Base-by-base conservation (phyloP, 2,113 vertebrate genomes). In the Ptychochromis oligacanthus region DNA sequence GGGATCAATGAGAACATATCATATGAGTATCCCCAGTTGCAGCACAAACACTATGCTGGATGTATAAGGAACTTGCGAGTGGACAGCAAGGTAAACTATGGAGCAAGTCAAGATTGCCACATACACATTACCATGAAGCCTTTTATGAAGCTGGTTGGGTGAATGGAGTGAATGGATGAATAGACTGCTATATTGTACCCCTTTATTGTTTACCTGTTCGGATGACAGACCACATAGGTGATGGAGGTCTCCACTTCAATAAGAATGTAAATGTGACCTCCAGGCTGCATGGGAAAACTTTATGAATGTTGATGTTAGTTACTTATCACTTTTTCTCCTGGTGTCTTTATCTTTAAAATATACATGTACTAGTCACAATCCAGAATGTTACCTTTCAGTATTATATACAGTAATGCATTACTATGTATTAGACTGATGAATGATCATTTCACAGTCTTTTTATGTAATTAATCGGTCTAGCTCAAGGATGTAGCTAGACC, bases 51-150 rank as follows among this genome's bases (percentile, higher is more conserved):
- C 89, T 98, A 96, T 22, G 95, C 93, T 17, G 97, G 97, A 46
- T 98, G 97, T 78, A 89, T 98, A 74, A 95, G 95, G 61, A 97
- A 97, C 93, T 75, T 98, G 38, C 59, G 95, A 12, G 61, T 97
- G 92, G 97, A 98, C 89, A 97, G 95, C 93, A 95, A 97, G 96
- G 97, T 94, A 88, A 67, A 20, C 57, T 57, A 34, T 38, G 26
- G 7, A 31, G 22, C 6, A n/a, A 14, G 38, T 26, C 14, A 10
- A 28, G 10, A 28, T 77, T 24, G 55, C 24, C 40, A 12, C n/a
- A 38, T 20, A 20, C 15, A 14, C 5, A 36, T 55, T n/a, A n/a
- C 12, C 28, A 5, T 31, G 26, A 64, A 24, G 22, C 11, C 10
- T 76, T 10, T 82, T 81, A 28, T 80, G 24, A 55, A 59, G n/a